phyloP scores from a whole-genome alignment of 2,797 vertebrate species.

The Sebastiscus albofasciatus region DNA sequence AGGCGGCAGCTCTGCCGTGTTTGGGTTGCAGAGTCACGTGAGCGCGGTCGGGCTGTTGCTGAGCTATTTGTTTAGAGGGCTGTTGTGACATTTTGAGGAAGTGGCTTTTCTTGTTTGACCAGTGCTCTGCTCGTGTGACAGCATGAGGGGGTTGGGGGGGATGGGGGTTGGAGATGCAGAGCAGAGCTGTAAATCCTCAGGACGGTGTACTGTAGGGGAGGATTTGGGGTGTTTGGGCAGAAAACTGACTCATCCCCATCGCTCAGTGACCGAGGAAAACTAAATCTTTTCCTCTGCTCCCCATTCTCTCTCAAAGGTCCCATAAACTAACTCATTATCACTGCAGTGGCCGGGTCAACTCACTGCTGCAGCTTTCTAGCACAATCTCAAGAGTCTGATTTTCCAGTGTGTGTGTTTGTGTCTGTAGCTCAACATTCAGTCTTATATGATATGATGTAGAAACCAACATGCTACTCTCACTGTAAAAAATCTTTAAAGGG shows the following conservation, averaged over 20 bases:
- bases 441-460: background rate
- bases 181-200: constrained; percentile 66
- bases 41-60: constrained; percentile 15
- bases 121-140: constrained; percentile 42
- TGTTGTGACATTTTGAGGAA: constrained; percentile 74
- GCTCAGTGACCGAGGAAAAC: constrained; percentile 50
- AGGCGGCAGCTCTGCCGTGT: background rate
- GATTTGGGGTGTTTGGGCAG: constrained; percentile 73
- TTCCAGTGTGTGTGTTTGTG: background rate
- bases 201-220: constrained; percentile 37
- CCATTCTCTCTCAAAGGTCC: constrained; percentile 32
- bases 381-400: background rate
- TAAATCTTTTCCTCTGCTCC: constrained; percentile 31
- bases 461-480: background rate
- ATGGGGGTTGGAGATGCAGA: constrained; percentile 45
- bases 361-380: constrained; percentile 17
- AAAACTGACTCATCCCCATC: constrained; percentile 62
- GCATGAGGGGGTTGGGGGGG: constrained; percentile 4
- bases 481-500: background rate
- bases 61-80: constrained; percentile 67
- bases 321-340: constrained; percentile 43
- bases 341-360: constrained; percentile 22
- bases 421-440: background rate
- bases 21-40: constrained; percentile 13
- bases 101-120: constrained; percentile 75